Evolutionary conservation across 2,113 vertebrate genomes (phyloP).

Genomic region (Centrocercus urophasianus): DNA sequence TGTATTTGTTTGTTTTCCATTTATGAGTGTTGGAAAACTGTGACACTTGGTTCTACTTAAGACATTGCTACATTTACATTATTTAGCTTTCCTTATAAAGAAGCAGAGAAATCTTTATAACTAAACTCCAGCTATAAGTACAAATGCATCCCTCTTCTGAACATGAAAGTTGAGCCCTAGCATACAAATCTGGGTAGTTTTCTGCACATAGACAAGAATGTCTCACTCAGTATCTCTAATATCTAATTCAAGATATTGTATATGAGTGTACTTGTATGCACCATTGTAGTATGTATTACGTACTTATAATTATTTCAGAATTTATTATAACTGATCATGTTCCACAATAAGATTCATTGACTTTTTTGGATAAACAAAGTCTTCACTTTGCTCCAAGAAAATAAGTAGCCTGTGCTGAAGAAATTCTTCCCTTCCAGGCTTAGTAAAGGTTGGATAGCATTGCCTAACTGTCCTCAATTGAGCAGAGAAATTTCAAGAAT

Average conservation of each 20-base stretch:
- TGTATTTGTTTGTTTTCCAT: background rate
- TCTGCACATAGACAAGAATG: background rate
- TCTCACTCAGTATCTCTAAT: background rate
- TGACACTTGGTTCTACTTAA: background rate
- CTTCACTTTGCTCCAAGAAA: background rate
- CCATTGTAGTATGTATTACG: background rate
- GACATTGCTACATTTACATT: background rate
- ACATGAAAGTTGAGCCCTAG: background rate
- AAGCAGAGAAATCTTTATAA: background rate
- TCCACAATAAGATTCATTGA: background rate
- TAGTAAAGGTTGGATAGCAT: background rate
- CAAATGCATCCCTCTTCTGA: background rate
- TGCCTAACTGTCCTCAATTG: background rate
- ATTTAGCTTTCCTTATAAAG: background rate
- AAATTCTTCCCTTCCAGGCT: background rate
- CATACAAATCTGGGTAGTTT: background rate
- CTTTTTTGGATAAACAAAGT: background rate
- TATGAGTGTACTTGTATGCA: background rate
- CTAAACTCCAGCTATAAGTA: background rate
- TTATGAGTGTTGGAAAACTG: background rate
- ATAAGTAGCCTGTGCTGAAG: background rate
- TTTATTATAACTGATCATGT: background rate
- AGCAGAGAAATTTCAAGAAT: background rate
- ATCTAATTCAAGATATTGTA: background rate
- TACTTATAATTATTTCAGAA: background rate